Evolutionary conservation across 2,113 vertebrate species (phyloP).

Genomic region (Pipra filicauda): DNA sequence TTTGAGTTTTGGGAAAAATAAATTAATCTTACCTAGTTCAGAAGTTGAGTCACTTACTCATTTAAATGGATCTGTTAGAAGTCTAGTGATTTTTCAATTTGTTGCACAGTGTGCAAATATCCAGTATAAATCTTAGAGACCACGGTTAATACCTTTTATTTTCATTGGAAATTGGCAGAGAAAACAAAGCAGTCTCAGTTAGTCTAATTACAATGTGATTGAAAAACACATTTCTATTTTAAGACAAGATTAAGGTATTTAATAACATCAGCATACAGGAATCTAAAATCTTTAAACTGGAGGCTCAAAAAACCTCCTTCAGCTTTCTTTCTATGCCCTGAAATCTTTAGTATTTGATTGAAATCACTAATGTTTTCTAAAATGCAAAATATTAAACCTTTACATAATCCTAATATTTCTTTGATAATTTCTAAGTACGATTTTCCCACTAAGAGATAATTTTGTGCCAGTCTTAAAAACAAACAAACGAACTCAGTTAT

Average conservation of each 20-base stretch:
- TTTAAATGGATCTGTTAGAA: neutral
- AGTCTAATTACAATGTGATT: neutral
- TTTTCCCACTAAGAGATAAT: neutral
- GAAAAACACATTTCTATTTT: neutral
- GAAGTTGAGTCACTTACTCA: neutral
- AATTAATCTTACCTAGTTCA: neutral
- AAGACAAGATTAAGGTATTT: neutral
- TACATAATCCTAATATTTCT: neutral
- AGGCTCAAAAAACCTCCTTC: neutral
- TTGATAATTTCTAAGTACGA: neutral
- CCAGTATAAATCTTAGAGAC: neutral
- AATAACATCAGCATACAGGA: neutral
- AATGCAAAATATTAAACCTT: neutral
- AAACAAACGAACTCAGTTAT: accelerated
- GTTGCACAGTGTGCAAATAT: neutral
- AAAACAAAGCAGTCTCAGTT: neutral
- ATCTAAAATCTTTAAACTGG: neutral
- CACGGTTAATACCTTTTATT: neutral
- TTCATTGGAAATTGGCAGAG: neutral
- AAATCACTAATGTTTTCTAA: neutral
- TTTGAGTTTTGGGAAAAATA: neutral
- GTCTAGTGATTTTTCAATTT: neutral
- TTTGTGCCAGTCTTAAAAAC: neutral
- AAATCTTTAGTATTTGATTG: neutral
- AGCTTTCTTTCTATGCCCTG: neutral